These are phyloP conservation scores for Melanophora roralis DNA, from an alignment of 2,888 invertebrate species.

Conservation along the genomic window DNA sequence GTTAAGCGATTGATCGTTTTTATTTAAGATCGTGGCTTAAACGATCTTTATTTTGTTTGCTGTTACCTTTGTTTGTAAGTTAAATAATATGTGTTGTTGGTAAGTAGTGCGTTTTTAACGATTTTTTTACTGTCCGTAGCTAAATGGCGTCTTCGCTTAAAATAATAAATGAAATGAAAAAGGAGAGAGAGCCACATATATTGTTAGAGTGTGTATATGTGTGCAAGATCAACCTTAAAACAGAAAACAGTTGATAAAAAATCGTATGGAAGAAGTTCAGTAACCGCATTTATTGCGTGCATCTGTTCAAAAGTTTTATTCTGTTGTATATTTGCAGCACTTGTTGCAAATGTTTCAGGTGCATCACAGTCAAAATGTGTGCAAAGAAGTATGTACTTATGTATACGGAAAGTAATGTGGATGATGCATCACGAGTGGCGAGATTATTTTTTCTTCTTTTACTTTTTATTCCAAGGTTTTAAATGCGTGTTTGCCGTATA, in stretches of 20 bases:
- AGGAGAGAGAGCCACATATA: not conserved
- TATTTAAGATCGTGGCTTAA: slow-evolving; percentile 52
- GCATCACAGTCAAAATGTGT: slow-evolving; percentile 22
- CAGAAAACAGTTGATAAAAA: not conserved
- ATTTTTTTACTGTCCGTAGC: slow-evolving; percentile 54
- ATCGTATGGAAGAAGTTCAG: slow-evolving; percentile 44
- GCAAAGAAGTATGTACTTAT: too few species aligned
- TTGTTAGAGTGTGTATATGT: not conserved
- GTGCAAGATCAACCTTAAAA: not conserved
- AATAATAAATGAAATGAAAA: not conserved
- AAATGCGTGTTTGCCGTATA: not conserved
- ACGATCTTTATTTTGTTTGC: slow-evolving; percentile 37
- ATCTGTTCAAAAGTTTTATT: slow-evolving; percentile 46
- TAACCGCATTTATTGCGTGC: slow-evolving; percentile 57
- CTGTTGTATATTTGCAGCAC: slow-evolving; percentile 19
- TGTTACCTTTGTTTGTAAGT: not conserved
- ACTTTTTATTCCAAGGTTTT: not conserved
- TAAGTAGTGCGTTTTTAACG: slow-evolving; percentile 56
- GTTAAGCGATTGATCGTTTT: slow-evolving; percentile 43
- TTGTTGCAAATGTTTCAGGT: slow-evolving; percentile 57
- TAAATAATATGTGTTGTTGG: slow-evolving; percentile 37
- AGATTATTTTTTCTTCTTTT: slow-evolving; percentile 20
- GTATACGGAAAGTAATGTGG: not conserved
- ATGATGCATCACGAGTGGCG: slow-evolving; percentile 42
- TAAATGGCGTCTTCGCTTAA: slow-evolving; percentile 47